These are phyloP conservation scores for Galaxea fascicularis DNA, from an alignment of 92 coral and sea anemone genomes.

Conservation along the genomic window DNA sequence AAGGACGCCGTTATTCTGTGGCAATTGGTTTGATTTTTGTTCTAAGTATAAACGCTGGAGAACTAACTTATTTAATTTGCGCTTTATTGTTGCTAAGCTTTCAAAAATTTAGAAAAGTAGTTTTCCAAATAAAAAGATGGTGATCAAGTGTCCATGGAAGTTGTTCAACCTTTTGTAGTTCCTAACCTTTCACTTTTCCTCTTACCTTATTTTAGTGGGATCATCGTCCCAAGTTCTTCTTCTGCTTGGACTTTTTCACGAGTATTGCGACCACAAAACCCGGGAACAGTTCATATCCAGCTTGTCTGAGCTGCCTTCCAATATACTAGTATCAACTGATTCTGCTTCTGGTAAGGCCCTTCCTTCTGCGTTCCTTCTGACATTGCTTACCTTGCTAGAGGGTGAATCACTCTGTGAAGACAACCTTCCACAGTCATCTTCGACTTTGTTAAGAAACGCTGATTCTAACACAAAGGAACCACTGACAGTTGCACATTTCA, in stretches of 20 bases:
- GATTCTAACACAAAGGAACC: constrained; percentile 7
- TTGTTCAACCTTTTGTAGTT: not conserved
- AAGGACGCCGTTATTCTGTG: too few relatives aligned
- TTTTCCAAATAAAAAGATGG: too few relatives aligned
- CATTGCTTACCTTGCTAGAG: constrained; percentile 48
- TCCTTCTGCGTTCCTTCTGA: constrained; percentile 56
- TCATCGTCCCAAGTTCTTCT: constrained; percentile 53
- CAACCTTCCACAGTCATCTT: not conserved
- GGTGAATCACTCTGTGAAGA: constrained; percentile 6
- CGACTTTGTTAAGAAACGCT: not conserved
- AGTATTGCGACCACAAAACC: constrained; percentile 50
- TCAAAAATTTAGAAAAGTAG: too few relatives aligned
- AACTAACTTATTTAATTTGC: too few relatives aligned
- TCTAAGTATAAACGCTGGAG: too few relatives aligned
- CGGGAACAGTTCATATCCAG: constrained; percentile 45
- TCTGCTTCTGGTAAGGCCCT: constrained; percentile 32
- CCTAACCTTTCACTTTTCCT: not conserved
- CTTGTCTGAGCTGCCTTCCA: constrained; percentile 66
- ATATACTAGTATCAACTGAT: constrained; percentile 39
- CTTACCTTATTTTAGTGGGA: not conserved
- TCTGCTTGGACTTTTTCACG: constrained; percentile 60
- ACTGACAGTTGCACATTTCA: constrained; percentile 32
- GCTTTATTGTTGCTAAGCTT: too few relatives aligned
- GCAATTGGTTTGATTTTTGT: too few relatives aligned
- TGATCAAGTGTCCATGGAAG: too few relatives aligned